These are phyloP conservation scores for Drosophila merina DNA, from an alignment of 2,888 invertebrate genomes.

Conservation along the genomic window DNA sequence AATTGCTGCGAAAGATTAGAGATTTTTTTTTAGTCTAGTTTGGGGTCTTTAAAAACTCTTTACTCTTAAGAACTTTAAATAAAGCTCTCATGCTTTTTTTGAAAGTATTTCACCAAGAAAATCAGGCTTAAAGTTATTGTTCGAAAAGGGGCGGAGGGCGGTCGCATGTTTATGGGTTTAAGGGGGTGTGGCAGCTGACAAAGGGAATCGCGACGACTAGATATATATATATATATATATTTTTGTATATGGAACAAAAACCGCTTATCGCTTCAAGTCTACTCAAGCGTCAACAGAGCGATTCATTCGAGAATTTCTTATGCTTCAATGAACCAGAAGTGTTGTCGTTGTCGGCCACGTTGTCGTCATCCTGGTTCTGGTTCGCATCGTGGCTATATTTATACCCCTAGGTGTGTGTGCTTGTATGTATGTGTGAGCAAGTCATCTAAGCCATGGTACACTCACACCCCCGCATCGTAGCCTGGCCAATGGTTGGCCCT, in stretches of 20 bases:
- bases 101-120: conserved; percentile 12
- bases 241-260: conserved; percentile 73
- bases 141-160: background rate
- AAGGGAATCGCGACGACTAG: conserved; percentile 59
- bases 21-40: too few relatives aligned
- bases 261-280: conserved; percentile 79
- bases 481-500: conserved; percentile 38
- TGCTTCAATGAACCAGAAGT: conserved; percentile 79
- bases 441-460: conserved; percentile 31
- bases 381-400: conserved; percentile 43
- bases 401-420: conserved; percentile 22
- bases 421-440: conserved; percentile 44
- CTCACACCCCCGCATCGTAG: conserved; percentile 1
- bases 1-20: background rate
- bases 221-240: conserved; percentile 75
- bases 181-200: conserved; percentile 14
- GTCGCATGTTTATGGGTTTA: too few relatives aligned
- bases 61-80: too few relatives aligned
- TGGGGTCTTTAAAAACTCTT: too few relatives aligned
- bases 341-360: conserved; percentile 38
- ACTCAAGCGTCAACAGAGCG: conserved; percentile 78
- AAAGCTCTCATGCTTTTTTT: background rate
- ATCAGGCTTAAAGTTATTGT: conserved; percentile 30
- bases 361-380: conserved; percentile 42
- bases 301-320: conserved; percentile 79